Percentiles rank a stretch among this genome's conserved stretches.
These are phyloP conservation scores for Cervus canadensis DNA, from an alignment of 2,113 vertebrate genomes.

Conservation along the genomic window DNA sequence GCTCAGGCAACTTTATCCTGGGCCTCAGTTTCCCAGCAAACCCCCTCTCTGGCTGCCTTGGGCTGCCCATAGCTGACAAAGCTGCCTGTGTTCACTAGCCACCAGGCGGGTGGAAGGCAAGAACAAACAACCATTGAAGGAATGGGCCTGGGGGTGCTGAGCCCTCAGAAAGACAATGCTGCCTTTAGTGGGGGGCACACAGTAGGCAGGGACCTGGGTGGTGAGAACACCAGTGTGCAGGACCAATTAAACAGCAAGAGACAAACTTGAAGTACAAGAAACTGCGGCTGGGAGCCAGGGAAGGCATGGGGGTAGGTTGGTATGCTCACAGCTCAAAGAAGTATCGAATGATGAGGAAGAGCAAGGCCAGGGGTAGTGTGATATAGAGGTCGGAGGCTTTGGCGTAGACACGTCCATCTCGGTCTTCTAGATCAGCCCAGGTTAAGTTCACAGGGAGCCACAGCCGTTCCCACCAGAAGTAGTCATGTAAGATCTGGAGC, in stretches of 20 bases:
- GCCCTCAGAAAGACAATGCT: conserved; percentile 58
- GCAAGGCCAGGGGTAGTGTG: conserved; percentile 89
- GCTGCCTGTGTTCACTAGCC: conserved; percentile 61
- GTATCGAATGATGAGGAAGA: conserved; percentile 90
- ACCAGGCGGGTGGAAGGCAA: not conserved
- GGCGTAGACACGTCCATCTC: conserved; percentile 89
- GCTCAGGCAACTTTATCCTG: not conserved
- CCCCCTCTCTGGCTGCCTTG: not conserved
- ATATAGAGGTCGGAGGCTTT: conserved; percentile 90
- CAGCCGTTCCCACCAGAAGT: conserved; percentile 95
- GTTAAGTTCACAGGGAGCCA: conserved; percentile 94
- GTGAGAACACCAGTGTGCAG: not conserved
- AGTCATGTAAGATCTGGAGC: conserved; percentile 88
- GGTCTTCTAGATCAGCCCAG: conserved; percentile 92
- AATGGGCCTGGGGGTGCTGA: conserved; percentile 32
- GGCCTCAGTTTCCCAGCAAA: conserved; percentile 54
- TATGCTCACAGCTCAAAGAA: conserved; percentile 91
- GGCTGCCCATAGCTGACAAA: conserved; percentile 60
- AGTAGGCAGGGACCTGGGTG: not conserved
- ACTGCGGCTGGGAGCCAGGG: not conserved
- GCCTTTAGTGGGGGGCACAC: conserved; percentile 20
- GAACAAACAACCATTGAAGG: conserved; percentile 70
- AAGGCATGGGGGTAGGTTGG: not conserved
- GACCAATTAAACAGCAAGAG: not conserved
- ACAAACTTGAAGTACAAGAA: not conserved